Evolutionary conservation across 2,888 invertebrate species (phyloP).

Genomic region (Callimorpha dominula): DNA sequence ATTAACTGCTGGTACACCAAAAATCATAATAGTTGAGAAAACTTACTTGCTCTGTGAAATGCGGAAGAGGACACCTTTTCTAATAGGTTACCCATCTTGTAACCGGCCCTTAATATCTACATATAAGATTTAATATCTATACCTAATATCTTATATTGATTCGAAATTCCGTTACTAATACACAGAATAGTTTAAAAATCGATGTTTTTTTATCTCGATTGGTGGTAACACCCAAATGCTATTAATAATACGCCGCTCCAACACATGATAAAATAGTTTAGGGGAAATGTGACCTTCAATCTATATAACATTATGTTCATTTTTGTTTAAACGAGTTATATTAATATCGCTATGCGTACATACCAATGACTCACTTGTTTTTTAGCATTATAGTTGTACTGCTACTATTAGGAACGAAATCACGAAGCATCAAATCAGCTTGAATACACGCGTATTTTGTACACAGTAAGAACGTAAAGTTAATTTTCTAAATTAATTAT

Average conservation of each 20-base stretch:
- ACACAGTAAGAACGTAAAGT: background rate
- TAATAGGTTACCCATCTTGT: too few relatives aligned
- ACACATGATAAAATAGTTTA: background rate
- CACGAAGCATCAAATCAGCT: too few relatives aligned
- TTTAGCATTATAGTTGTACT: background rate
- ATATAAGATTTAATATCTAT: too few relatives aligned
- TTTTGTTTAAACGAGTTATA: background rate
- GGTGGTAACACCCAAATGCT: background rate
- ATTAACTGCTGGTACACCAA: background rate
- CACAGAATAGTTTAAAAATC: background rate
- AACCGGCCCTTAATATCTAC: too few relatives aligned
- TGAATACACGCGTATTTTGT: background rate
- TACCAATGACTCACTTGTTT: background rate
- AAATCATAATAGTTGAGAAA: too few relatives aligned
- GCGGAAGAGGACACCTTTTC: too few relatives aligned
- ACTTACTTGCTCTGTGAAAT: too few relatives aligned
- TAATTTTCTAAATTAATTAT: background rate
- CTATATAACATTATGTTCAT: background rate
- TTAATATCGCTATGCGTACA: background rate
- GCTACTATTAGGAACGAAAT: too few relatives aligned
- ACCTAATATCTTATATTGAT: too few relatives aligned
- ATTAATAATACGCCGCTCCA: background rate
- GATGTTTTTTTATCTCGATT: background rate
- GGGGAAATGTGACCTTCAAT: background rate
- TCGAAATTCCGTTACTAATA: background rate